Evolutionary conservation across 2,113 vertebrate species (phyloP), one percentile per base, ranked within the genome.

Genomic region (Calyptomena viridis): DNA sequence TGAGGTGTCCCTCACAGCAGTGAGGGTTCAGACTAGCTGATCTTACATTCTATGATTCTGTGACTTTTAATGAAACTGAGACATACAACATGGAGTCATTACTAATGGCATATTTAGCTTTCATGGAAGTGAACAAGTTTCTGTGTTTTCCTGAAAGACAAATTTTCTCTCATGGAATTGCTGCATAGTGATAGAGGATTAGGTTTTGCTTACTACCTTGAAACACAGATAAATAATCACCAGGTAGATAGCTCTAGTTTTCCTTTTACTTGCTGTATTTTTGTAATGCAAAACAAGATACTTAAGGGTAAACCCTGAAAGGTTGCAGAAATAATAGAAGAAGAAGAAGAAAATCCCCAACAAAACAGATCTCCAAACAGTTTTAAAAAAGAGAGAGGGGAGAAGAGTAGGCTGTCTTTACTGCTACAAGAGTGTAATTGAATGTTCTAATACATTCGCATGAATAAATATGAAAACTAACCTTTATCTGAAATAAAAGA

Each of bases 311-410:
- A 95, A 93, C 40, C 64, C 22, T 71, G 88, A 71, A 63, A 90
- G 56, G 28, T 93, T 84, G 73, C 37, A 84, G 33, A 22, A 94
- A 8, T 53, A 74, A 60, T 14, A 83, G 71, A 92, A 79, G 63
- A 96, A 83, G 71, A 92, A 79, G 63, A 96, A 93, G 78, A 95
- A 95, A 87, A 97, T 96, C 96, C 96, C 96, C 96, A 94, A 63
- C 67, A 95, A 83, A 95, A 93, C 20, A 72, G 12, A 93, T 89
- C 14, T 86, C 46, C 55, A 86, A 83, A 93, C 13, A 53, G 16
- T 60, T 81, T 40, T 17, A 7, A 80, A 69, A 84, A 49, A 64
- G 3, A 56, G 9, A 79, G 8, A 56, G 20, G 19, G 33, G 35
- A 71, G 16, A 11, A 66, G 35, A 85, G 73, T 39, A 74, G n/a